Conservation (phyloP, 2,113 vertebrate species). For the Notechis scutatus region DNA sequence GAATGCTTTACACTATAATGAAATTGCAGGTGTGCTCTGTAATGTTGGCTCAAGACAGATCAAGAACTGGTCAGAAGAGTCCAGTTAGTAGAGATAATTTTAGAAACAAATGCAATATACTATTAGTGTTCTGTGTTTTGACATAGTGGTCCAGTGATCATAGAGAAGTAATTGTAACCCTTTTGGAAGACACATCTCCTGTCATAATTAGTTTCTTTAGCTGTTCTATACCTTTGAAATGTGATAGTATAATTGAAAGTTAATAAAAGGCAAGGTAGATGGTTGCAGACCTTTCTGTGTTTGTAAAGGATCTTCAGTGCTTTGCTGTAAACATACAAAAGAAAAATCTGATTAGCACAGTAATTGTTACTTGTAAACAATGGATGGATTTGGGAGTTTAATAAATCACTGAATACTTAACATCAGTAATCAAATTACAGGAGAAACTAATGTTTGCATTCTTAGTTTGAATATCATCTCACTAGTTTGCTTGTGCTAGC, state of each 20-base stretch:
- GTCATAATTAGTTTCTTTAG: constrained; percentile 73
- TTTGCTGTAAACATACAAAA: constrained; percentile 44
- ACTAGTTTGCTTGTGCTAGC: neutral
- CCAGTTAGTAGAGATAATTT: constrained; percentile 17
- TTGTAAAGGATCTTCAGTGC: constrained; percentile 50
- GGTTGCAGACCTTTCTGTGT: constrained; percentile 62
- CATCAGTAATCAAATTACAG: fast-evolving
- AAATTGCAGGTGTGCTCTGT: neutral
- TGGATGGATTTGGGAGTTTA: constrained; percentile 8
- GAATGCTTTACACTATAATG: neutral
- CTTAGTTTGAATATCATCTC: neutral
- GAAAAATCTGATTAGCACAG: neutral
- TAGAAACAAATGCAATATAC: constrained; percentile 52
- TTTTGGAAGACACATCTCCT: constrained; percentile 48
- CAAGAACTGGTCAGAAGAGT: neutral
- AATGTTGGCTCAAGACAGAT: neutral
- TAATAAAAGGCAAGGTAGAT: constrained; percentile 69
- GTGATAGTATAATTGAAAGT: constrained; percentile 70
- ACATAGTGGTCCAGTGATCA: constrained; percentile 75
- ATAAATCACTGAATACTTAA: constrained; percentile 30
- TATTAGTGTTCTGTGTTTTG: constrained; percentile 46
- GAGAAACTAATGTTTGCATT: neutral
- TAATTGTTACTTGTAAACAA: constrained; percentile 21
- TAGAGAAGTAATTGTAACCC: constrained; percentile 69
- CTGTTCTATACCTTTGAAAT: constrained; percentile 77